Evolutionary conservation across 2,888 invertebrate genomes (phyloP), one percentile per base, ranked within the genome.

Genomic region (Atherix ibis): DNA sequence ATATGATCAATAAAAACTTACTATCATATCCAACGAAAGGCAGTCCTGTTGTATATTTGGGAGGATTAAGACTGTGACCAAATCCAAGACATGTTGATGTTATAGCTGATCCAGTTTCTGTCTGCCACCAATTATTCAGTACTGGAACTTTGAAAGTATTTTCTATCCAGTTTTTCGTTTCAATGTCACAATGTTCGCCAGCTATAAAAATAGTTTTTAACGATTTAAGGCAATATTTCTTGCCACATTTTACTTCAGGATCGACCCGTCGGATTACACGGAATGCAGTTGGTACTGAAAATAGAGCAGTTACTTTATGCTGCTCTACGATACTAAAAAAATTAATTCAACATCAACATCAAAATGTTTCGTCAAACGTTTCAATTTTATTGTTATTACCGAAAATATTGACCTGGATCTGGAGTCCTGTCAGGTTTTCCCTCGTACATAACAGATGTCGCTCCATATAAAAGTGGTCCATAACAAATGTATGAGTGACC

Each of bases 51-150:
- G 81, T 76, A 46, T 74, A 75, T 43, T 69, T 71, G 0, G 83
- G 85, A 0, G 83, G 81, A 40, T 69, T 66, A 1, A 71, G 63
- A 49, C 67, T 74, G 26, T 80, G 73, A 0, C 73, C 76, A 27
- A 84, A 71, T 0, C 87, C 91, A 6, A 82, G 52, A 50, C 85
- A 85, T 0, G 81, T 75, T 0, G 87, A 80, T 0, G 89, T 85
- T 36, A 94, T 82, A 0, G 89, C 77, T 39, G 87, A 85, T 0
- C 92, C 92, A 0, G 87, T 83, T 62, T 94, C 94, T 2, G 94
- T 92, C 64, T 94, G 94, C 92, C 94, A 94, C 91, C 91, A 94
- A 57, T 94, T 84, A 56, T 94, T 92, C 34, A 89, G 56, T 3
- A 88, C 69, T 0, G 84, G 82, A 6, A 76, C 77, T 36, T 74